Conservation (phyloP, 2,888 invertebrate genomes). For the Drosophila flavopinicola region DNA sequence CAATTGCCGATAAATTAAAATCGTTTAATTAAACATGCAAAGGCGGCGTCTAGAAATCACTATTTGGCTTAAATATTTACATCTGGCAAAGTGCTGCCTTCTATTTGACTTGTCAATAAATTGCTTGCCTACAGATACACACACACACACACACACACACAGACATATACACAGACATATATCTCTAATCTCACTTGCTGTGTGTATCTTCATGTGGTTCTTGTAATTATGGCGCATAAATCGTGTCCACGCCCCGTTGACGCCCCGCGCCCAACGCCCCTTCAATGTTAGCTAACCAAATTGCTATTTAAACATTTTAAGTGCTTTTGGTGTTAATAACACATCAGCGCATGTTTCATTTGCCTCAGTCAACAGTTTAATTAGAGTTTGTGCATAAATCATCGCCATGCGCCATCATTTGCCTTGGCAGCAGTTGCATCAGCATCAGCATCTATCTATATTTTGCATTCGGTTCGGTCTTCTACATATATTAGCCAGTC, state of each 20-base stretch:
- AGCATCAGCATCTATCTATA: constrained; percentile 23
- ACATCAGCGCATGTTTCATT: constrained; percentile 74
- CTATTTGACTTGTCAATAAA: constrained; percentile 60
- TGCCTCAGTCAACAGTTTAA: constrained; percentile 74
- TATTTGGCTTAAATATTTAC: constrained; percentile 54
- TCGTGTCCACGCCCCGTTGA: constrained; percentile 2
- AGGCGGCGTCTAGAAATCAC: constrained; percentile 27
- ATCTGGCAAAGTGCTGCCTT: constrained; percentile 38
- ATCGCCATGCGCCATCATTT: constrained; percentile 26
- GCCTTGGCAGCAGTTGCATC: constrained; percentile 9
- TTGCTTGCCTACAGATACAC: constrained; percentile 30
- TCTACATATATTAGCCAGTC: constrained; percentile 3
- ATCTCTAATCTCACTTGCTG: not conserved
- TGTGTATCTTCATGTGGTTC: constrained; percentile 13
- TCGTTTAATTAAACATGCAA: constrained; percentile 56
- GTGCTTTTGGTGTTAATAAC: constrained; percentile 74
- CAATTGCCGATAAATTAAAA: constrained; percentile 63
- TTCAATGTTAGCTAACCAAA: constrained; percentile 23
- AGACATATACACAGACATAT: not conserved
- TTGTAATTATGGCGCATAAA: constrained; percentile 36
- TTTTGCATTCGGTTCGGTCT: constrained; percentile 21
- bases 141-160: constrained; percentile 4
- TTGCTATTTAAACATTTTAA: constrained; percentile 73
- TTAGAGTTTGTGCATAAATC: constrained; percentile 73
- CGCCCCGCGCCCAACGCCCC: not conserved